These are phyloP conservation scores for Balanococcus diminutus DNA, from an alignment of 2,888 invertebrate species.

Conservation along the genomic window DNA sequence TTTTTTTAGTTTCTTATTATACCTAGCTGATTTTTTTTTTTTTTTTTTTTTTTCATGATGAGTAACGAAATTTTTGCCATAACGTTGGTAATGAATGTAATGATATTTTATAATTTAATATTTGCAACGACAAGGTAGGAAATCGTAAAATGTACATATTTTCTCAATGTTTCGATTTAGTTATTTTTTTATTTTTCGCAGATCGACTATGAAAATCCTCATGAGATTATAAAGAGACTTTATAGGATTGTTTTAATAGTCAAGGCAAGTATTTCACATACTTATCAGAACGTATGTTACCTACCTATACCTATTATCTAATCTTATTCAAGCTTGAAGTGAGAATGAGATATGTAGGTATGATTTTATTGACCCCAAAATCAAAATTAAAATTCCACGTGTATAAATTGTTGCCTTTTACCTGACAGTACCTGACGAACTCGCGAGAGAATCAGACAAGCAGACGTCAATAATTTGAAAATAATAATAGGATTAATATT, in stretches of 20 bases:
- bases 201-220: conserved; percentile 7
- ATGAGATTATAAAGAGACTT: conserved; percentile 82
- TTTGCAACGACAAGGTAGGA: no score
- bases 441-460: not conserved
- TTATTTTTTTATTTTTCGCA: conserved; percentile 10
- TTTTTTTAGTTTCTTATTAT: no score
- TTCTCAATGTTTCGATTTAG: no score
- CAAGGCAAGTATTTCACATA: conserved; percentile 71
- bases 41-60: no score
- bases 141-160: no score
- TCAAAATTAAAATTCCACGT: not conserved
- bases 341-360: not conserved
- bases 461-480: not conserved
- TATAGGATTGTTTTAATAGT: conserved; percentile 91
- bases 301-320: no score
- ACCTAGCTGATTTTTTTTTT: not conserved
- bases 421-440: not conserved
- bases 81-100: no score
- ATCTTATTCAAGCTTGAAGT: no score
- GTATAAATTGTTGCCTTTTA: not conserved
- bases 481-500: conserved; percentile 16
- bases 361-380: not conserved
- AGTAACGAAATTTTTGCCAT: no score
- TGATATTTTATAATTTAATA: no score
- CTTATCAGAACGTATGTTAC: no score